Evolutionary conservation across 2,888 invertebrate genomes (phyloP).

Genomic region (Agrotis segetum): DNA sequence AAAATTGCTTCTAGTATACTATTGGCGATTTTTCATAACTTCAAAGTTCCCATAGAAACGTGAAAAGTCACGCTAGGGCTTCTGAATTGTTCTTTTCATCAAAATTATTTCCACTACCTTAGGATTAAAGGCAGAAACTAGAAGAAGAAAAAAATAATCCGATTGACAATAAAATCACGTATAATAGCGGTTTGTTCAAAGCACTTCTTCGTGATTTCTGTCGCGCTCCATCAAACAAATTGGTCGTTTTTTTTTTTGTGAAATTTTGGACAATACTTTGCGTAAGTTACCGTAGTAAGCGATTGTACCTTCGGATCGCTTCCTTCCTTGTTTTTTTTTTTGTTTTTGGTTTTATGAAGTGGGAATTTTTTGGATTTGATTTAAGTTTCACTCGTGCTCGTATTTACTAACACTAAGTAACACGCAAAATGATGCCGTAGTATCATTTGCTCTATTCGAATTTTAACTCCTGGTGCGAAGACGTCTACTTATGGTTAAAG

Average conservation of each 20-base stretch:
- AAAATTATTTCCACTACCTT: no score
- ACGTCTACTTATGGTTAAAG: no score
- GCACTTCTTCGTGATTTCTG: slow-evolving; percentile 14
- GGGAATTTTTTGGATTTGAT: neutral
- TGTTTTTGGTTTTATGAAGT: neutral
- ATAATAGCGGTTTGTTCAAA: slow-evolving; percentile 8
- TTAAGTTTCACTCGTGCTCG: neutral
- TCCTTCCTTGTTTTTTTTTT: slow-evolving; percentile 49
- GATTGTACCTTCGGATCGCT: slow-evolving; percentile 18
- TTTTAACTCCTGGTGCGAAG: neutral
- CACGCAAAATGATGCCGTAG: neutral
- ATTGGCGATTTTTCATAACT: no score
- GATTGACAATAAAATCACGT: slow-evolving; percentile 10
- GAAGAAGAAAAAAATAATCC: neutral
- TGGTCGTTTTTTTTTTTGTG: slow-evolving; percentile 30
- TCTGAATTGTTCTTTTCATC: no score
- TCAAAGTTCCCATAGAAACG: no score
- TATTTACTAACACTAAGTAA: neutral
- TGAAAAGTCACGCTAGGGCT: no score
- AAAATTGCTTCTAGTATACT: no score
- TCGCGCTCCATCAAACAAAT: slow-evolving; percentile 24
- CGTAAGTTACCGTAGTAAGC: no score
- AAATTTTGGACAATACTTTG: slow-evolving; percentile 35
- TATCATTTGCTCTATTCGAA: neutral
- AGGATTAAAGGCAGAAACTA: neutral